Evolutionary conservation across 2,113 vertebrate genomes (phyloP).

Genomic region (Conger conger): DNA sequence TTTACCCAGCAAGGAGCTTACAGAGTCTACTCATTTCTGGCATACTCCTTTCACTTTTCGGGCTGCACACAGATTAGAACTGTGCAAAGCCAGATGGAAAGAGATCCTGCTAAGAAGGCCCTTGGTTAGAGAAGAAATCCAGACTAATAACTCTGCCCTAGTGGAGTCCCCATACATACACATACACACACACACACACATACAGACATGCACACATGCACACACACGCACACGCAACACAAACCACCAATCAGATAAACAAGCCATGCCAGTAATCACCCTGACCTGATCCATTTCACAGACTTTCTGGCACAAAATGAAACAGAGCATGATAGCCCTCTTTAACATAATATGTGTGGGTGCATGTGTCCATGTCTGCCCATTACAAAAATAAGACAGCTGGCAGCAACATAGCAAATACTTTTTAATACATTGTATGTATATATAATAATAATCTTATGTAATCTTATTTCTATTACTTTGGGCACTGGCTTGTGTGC

Average conservation of each 20-base stretch:
- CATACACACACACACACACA: too few species aligned
- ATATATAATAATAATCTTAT: too few species aligned
- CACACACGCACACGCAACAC: too few species aligned
- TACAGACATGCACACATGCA: too few species aligned
- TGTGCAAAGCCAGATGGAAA: not conserved
- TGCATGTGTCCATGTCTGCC: not conserved
- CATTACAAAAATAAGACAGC: not conserved
- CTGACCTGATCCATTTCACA: not conserved
- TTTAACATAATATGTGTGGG: not conserved
- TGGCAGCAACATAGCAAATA: not conserved
- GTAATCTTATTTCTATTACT: too few species aligned
- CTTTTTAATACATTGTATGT: too few species aligned
- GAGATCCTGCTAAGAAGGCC: not conserved
- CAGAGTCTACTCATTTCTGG: slow-evolving; percentile 17
- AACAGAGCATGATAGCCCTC: not conserved
- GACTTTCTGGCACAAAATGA: not conserved
- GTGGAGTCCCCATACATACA: not conserved
- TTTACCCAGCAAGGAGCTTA: slow-evolving; percentile 20
- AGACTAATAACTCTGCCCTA: not conserved
- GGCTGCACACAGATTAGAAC: not conserved
- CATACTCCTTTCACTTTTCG: not conserved
- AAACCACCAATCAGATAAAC: not conserved
- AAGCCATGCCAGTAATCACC: not conserved
- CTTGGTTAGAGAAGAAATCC: not conserved
- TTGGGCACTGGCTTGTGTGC: not conserved